phyloP scores from a whole-genome alignment of 2,797 vertebrate genomes.

The Apogon talboti region DNA sequence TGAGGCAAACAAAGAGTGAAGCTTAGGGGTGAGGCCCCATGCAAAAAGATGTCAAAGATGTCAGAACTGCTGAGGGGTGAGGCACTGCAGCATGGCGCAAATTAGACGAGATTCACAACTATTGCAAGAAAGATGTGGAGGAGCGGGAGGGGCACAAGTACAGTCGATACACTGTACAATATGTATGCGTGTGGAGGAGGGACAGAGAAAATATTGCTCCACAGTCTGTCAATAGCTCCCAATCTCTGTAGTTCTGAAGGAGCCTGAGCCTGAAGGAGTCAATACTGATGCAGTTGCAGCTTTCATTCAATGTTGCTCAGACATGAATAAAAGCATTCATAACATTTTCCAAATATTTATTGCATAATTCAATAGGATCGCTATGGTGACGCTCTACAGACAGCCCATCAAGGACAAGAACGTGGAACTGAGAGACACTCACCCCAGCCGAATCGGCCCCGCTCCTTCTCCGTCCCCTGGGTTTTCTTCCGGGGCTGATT shows the following conservation, averaged over 20 bases:
- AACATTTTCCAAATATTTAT: not conserved
- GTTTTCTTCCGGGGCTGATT: conserved; percentile 77
- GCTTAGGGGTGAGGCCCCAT: not conserved
- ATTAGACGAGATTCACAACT: conserved; percentile 37
- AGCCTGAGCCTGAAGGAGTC: conserved; percentile 15
- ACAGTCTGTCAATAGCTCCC: conserved; percentile 7
- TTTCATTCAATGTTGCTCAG: conserved; percentile 3
- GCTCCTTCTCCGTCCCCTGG: conserved; percentile 76
- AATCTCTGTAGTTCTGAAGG: conserved; percentile 10
- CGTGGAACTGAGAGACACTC: conserved; percentile 54
- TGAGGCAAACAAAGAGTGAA: not conserved
- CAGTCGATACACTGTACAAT: not conserved
- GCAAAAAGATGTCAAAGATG: conserved; percentile 20
- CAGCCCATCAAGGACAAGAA: not conserved
- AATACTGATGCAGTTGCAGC: not conserved
- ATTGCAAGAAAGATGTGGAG: not conserved
- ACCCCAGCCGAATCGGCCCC: conserved; percentile 85
- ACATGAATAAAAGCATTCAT: conserved; percentile 7
- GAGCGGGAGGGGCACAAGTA: conserved; percentile 3
- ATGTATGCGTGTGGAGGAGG: not conserved
- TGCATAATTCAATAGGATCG: not conserved
- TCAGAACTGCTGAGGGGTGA: conserved; percentile 43
- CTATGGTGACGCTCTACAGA: not conserved
- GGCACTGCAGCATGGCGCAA: conserved; percentile 26
- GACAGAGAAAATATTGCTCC: not conserved